Percentiles rank a stretch among this genome's conserved stretches.
These are phyloP conservation scores for Lasioglossum leucozonium DNA, from an alignment of 2,888 invertebrate genomes.

Conservation along the genomic window DNA sequence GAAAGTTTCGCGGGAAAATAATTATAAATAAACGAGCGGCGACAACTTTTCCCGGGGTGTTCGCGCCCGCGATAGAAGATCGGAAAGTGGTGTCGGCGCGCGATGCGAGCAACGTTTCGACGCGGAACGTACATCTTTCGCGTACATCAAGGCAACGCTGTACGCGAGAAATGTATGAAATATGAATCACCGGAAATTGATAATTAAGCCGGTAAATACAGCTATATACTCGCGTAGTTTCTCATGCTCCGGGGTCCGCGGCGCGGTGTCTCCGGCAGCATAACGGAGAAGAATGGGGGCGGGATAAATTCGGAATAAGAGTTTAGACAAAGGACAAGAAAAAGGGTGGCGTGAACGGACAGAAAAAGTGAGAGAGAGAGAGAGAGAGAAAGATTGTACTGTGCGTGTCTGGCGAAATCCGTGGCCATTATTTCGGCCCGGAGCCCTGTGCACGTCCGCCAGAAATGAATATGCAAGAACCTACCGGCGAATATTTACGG, in stretches of 20 bases:
- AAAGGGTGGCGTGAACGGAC: constrained; percentile 11
- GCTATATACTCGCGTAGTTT: background rate
- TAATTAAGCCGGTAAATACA: background rate
- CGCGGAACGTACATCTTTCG: no score
- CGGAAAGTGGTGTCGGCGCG: no score
- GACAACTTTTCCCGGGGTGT: no score
- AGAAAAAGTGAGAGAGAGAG: constrained; percentile 35
- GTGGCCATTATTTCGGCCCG: constrained; percentile 71
- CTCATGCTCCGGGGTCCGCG: background rate
- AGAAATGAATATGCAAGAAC: constrained; percentile 75
- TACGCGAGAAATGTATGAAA: background rate
- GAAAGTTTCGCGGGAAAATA: no score
- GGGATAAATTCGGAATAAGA: constrained; percentile 24
- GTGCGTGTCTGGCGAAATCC: constrained; percentile 73
- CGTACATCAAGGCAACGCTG: no score
- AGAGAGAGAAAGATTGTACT: constrained; percentile 48
- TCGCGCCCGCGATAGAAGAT: no score
- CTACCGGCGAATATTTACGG: constrained; percentile 70
- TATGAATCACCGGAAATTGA: background rate
- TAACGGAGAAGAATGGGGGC: constrained; percentile 12
- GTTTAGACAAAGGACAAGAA: constrained; percentile 22
- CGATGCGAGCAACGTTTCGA: no score
- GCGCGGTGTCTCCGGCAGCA: background rate
- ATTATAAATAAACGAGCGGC: no score
- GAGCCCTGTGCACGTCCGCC: constrained; percentile 57